Evolutionary conservation across 35 echinoderm and acorn worm genomes (phyloP), one percentile per base, ranked within the genome.

Genomic region (Strongylocentrotus purpuratus): DNA sequence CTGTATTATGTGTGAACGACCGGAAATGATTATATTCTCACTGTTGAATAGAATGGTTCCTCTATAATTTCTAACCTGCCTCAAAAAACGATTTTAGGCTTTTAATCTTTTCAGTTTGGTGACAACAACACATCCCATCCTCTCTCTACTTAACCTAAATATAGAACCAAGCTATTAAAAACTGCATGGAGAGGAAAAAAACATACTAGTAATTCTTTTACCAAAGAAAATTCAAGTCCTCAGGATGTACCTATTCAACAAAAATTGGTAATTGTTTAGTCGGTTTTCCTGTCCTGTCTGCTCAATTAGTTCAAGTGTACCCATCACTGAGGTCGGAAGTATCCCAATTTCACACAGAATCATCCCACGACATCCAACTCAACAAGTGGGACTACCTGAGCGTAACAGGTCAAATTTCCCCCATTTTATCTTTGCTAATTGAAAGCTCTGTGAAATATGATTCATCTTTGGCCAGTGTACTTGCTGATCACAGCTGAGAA

Each of bases 191-290:
- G 28, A 28, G 18, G 18, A 78, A 55, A 55, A 55, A 55, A 12
- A 6, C 50, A 41, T 41, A 41, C 0, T 41, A 41, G 35, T 55
- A 11, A 55, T 55, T 55, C 50, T 15, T 15, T 15, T 55, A 55
- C 50, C 35, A n/a, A 78, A 28, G 5, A n/a, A 78, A 78, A 22
- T 78, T 78, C 4, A 28, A 78, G 22, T 28, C 20, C 65, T 78
- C 22, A 22, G 65, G 65, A 78, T 78, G 20, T 28, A 78, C 65
- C 65, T 78, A 78, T n/a, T 78, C 65, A 78, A 78, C 65, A 78
- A 78, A 78, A 78, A 78, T 78, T n/a, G 65, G 65, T 78, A 78
- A 78, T 78, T 78, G 65, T 78, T 78, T 78, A 78, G 50, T 78
- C 0, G 65, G 65, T 78, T 78, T 78, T 78, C 65, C 65, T n/a